Base-by-base conservation (phyloP, 2,888 invertebrate genomes). In the Leptopterna dolabrata region DNA sequence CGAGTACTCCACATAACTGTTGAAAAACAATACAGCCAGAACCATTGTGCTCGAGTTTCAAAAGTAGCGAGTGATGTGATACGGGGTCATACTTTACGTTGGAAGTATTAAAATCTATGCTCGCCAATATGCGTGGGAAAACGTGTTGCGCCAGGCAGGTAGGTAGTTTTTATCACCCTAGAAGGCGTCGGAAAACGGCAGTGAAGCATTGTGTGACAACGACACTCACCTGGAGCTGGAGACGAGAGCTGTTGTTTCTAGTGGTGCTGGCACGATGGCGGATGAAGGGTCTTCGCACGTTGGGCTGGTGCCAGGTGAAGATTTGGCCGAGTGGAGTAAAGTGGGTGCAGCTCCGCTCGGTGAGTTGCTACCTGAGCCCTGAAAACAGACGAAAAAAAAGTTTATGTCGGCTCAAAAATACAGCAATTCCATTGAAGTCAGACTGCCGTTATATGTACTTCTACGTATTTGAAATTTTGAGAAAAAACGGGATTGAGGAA, bases 361-460 rank as follows among this genome's bases (percentile, higher is more conserved):
- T 9, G 89, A 88, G 86, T 88, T 88, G 85, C 89, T 88, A 47
- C 89, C 89, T 27, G 89, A 89, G 16, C 89, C 89, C 89, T 89
- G 85, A 41, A 71, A 80, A 88, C 51, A 73, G 36, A 63, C 30
- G 19, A 45, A 80, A 36, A 36, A 36, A 36, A 2, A 4, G 7
- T 36, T 36, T 2, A 36, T 36, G 36, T 2, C 36, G 7, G 36
- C 36, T 36, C 36, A 36, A 36, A 36, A 36, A 14, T 11, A 55
- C 19, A 55, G 55, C 11, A 55, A 2, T 2, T 55, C 7, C 36
- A 36, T 36, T 36, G n/a, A n/a, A 36, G 36, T 36, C 36, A 36
- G 36, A 36, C n/a, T n/a, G n/a, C n/a, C n/a, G n/a, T n/a, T n/a
- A n/a, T n/a, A n/a, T n/a, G n/a, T n/a, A n/a, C n/a, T n/a, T n/a